Conservation (phyloP, 2,113 vertebrate genomes). For the Prunella himalayana region DNA sequence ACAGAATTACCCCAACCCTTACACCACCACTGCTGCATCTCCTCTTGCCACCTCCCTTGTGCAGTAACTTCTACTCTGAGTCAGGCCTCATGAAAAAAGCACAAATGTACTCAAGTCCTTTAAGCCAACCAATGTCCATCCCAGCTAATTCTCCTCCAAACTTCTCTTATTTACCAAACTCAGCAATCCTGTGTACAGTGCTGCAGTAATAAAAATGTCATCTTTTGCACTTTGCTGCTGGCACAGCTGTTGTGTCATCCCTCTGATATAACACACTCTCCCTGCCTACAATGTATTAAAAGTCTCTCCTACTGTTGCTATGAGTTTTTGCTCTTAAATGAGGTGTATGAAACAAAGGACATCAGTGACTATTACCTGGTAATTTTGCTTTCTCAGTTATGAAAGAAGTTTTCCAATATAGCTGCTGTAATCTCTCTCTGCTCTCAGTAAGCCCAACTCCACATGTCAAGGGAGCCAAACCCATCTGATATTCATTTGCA, state of each 20-base stretch:
- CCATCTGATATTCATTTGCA: fast-evolving
- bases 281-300: neutral
- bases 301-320: neutral
- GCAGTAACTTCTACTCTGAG: neutral
- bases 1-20: neutral
- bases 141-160: neutral
- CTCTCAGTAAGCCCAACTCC: neutral
- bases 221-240: neutral
- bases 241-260: neutral
- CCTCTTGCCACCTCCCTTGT: neutral
- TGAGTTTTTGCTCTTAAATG: neutral
- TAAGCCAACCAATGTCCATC: neutral
- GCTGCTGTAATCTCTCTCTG: neutral
- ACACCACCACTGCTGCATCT: neutral
- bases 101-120: neutral
- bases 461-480: neutral
- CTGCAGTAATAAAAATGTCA: neutral
- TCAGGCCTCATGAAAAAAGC: neutral
- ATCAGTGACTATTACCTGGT: neutral
- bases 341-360: neutral
- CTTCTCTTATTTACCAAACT: neutral
- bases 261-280: neutral
- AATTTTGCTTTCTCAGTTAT: neutral
- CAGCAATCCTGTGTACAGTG: neutral
- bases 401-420: neutral